Conservation (phyloP, 2,113 vertebrate genomes). For the Elgaria multicarinata region DNA sequence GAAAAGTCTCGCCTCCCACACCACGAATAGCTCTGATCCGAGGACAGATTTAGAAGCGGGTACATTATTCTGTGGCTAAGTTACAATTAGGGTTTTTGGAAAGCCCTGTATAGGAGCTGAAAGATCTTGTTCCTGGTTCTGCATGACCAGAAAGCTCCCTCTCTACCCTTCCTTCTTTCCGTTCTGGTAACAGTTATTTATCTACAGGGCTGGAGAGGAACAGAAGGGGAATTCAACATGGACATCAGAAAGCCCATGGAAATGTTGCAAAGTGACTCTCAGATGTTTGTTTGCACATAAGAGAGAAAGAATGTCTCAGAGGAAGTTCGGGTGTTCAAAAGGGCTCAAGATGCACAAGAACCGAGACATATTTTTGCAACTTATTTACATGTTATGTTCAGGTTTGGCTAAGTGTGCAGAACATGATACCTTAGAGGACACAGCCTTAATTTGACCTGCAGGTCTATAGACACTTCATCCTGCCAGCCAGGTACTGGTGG, state of each 20-base stretch:
- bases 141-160: conserved; percentile 18
- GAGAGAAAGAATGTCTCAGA: background rate
- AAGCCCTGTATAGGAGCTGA: background rate
- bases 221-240: conserved; percentile 20
- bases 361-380: background rate
- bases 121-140: background rate
- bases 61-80: conserved; percentile 39
- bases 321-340: background rate
- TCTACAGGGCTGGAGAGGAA: background rate
- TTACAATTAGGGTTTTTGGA: conserved; percentile 31
- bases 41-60: conserved; percentile 52
- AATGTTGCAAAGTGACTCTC: conserved; percentile 13
- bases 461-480: background rate
- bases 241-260: background rate
- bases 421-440: background rate
- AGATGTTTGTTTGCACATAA: background rate
- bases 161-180: background rate
- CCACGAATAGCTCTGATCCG: conserved; percentile 16
- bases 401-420: background rate
- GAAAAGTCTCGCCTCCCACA: fast-evolving
- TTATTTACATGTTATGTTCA: background rate
- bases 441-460: background rate
- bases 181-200: conserved; percentile 13
- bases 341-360: background rate
- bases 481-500: background rate